Percentiles rank a stretch among this genome's conserved stretches.
phyloP scores from a whole-genome alignment of 2,888 invertebrate species.

The Aphodius granarius region DNA sequence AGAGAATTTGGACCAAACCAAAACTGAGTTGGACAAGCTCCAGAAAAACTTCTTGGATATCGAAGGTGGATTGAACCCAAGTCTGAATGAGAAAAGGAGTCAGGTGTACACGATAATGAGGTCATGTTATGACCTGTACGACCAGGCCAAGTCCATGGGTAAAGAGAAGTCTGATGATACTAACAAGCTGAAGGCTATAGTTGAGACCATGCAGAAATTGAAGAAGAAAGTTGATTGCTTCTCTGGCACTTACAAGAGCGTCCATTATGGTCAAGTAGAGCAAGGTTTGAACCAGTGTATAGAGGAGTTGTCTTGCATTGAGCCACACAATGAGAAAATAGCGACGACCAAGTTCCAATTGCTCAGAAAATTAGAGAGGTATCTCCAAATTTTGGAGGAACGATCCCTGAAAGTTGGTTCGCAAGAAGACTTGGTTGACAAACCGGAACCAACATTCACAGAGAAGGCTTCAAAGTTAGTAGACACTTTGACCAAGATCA shows the following conservation, averaged over 20 bases:
- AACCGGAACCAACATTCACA: background rate
- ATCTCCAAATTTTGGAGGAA: conserved; percentile 34
- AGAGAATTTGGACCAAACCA: conserved; percentile 5
- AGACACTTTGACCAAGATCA: conserved; percentile 19
- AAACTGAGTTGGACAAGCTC: background rate
- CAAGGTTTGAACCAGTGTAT: conserved; percentile 24
- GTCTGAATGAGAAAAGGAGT: background rate
- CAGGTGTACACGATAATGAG: background rate
- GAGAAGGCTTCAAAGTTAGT: conserved; percentile 27
- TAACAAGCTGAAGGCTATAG: conserved; percentile 23
- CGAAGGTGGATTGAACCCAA: background rate
- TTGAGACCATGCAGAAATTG: conserved; percentile 33
- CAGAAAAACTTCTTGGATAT: background rate
- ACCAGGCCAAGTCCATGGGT: background rate
- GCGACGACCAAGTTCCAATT: conserved; percentile 28
- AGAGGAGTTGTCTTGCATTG: conserved; percentile 25
- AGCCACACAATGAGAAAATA: conserved; percentile 29
- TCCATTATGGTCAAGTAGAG: conserved; percentile 31
- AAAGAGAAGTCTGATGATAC: conserved; percentile 18
- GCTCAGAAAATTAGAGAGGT: conserved; percentile 31
- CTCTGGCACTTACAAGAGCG: conserved; percentile 30
- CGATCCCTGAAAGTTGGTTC: conserved; percentile 28
- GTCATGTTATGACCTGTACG: background rate
- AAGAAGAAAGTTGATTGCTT: conserved; percentile 34
- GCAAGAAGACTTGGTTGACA: conserved; percentile 17